These are phyloP conservation scores for Crocidura indochinensis DNA, from an alignment of 2,797 vertebrate species.

Conservation along the genomic window DNA sequence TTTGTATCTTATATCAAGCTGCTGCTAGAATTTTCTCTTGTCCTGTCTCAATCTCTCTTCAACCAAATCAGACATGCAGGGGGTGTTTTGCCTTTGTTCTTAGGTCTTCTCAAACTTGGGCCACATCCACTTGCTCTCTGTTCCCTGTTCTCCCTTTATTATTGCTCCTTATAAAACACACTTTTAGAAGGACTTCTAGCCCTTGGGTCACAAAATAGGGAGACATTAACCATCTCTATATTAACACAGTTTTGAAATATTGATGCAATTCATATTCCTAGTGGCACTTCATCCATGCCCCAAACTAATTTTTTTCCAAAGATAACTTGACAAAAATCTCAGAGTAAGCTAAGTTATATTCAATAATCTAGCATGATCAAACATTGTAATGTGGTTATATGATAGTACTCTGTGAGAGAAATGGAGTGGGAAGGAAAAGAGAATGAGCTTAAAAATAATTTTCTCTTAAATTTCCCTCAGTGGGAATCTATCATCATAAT, in stretches of 20 bases:
- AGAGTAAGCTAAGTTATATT: constrained; percentile 40
- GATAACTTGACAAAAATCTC: constrained; percentile 33
- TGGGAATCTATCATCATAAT: constrained; percentile 50
- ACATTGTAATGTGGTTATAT: constrained; percentile 47
- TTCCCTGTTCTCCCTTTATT: background rate
- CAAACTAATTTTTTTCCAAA: constrained; percentile 48
- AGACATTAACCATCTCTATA: constrained; percentile 9
- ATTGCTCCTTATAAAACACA: background rate
- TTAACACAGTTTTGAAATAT: constrained; percentile 55
- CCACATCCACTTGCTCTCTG: background rate
- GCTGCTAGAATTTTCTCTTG: background rate
- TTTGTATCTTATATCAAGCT: background rate
- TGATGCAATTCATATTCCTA: constrained; percentile 47
- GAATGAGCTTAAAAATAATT: constrained; percentile 67
- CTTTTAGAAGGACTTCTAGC: constrained; percentile 28
- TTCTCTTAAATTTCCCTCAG: constrained; percentile 64
- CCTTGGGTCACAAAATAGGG: background rate
- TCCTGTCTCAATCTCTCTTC: background rate
- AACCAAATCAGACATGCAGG: background rate
- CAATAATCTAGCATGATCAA: constrained; percentile 31
- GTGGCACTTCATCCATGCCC: background rate
- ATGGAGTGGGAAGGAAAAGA: constrained; percentile 39
- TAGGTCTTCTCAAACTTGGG: background rate
- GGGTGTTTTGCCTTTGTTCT: background rate
- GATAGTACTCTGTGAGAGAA: constrained; percentile 62